phyloP scores from a whole-genome alignment of 2,113 vertebrate species.

The Coregonus clupeaformis region DNA sequence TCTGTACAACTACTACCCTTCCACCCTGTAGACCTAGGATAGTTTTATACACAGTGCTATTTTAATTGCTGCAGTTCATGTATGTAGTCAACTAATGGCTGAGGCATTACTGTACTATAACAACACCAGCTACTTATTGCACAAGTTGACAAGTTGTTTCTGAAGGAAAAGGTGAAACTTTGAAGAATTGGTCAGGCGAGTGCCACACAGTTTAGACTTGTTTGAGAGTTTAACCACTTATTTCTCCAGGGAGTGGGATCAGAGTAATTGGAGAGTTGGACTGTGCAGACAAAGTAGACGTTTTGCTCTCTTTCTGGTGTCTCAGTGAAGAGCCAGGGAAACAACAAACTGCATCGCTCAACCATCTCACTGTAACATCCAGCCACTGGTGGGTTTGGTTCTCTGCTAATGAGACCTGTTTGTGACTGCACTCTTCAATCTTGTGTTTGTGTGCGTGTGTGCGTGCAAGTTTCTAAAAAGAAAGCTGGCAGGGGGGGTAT shows the following conservation, averaged over 20 bases:
- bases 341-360: slow-evolving; percentile 46
- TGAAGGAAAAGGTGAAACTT: slow-evolving; percentile 14
- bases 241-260: slow-evolving; percentile 33
- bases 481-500: background rate
- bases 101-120: slow-evolving; percentile 8
- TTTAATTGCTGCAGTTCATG: too few relatives aligned
- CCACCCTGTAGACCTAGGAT: too few relatives aligned
- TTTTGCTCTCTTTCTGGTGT: slow-evolving; percentile 45
- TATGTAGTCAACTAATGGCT: background rate
- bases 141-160: slow-evolving; percentile 28
- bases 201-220: slow-evolving; percentile 36
- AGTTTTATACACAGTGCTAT: too few relatives aligned
- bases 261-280: slow-evolving; percentile 41
- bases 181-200: background rate
- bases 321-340: slow-evolving; percentile 45
- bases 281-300: slow-evolving; percentile 25
- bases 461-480: background rate
- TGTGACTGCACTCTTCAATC: too few relatives aligned
- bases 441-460: background rate
- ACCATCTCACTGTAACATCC: slow-evolving; percentile 49
- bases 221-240: slow-evolving; percentile 37
- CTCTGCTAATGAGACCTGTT: slow-evolving; percentile 10
- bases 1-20: too few relatives aligned
- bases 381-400: background rate
- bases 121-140: slow-evolving; percentile 10